A percentile compares a stretch with the other conserved stretches of the same genome.
These are phyloP conservation scores for Acleris laterana DNA, from an alignment of 2,888 invertebrate species.

Conservation along the genomic window DNA sequence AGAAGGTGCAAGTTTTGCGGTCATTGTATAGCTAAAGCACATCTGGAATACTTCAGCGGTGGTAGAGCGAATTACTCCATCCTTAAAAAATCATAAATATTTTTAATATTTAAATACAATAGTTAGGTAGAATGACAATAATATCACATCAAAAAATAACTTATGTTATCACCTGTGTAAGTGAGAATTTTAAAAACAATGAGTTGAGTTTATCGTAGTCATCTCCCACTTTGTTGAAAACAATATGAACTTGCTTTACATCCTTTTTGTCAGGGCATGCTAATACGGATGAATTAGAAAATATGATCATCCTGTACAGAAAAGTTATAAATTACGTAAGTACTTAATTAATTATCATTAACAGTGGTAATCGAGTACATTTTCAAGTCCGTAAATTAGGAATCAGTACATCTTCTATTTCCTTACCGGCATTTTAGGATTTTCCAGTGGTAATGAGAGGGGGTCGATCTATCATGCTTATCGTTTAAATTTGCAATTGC, in stretches of 20 bases:
- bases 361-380: too few relatives aligned
- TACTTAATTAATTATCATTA: neutral
- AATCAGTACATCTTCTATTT: neutral
- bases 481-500: slow-evolving; percentile 69
- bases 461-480: slow-evolving; percentile 76
- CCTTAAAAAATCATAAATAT: slow-evolving; percentile 50
- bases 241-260: slow-evolving; percentile 66
- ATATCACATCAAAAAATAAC: neutral
- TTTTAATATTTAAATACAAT: too few relatives aligned
- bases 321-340: neutral
- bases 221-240: slow-evolving; percentile 67
- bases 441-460: slow-evolving; percentile 79
- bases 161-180: slow-evolving; percentile 60
- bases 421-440: slow-evolving; percentile 74
- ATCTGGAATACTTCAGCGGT: slow-evolving; percentile 62
- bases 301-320: slow-evolving; percentile 71
- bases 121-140: too few relatives aligned
- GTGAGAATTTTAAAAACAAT: slow-evolving; percentile 68
- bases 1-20: slow-evolving; percentile 69
- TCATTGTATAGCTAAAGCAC: slow-evolving; percentile 74
- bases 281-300: slow-evolving; percentile 71
- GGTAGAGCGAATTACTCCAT: slow-evolving; percentile 57
- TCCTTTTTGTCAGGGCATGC: slow-evolving; percentile 73
- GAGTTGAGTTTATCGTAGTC: slow-evolving; percentile 69
- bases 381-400: too few relatives aligned